Evolutionary conservation across 2,888 invertebrate species (phyloP).

Genomic region (Xestobium rufovillosum): DNA sequence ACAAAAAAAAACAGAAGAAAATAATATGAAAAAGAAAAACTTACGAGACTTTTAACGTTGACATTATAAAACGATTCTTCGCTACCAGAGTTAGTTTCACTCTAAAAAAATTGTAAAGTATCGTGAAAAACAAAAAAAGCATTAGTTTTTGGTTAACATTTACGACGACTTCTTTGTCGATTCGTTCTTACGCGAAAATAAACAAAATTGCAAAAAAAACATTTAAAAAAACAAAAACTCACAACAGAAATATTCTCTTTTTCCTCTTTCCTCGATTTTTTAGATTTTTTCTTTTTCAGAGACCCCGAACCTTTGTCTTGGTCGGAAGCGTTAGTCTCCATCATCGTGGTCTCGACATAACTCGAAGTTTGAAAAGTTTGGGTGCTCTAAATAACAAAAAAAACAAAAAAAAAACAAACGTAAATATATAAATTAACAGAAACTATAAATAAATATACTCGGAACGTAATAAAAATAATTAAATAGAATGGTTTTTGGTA

Average conservation of each 20-base stretch:
- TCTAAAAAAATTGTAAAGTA: conserved; percentile 30
- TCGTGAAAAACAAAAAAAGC: not conserved
- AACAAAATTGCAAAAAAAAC: conserved; percentile 18
- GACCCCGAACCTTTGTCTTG: conserved; percentile 32
- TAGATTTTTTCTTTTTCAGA: conserved; percentile 51
- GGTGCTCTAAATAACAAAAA: conserved; percentile 36
- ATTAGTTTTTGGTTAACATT: not conserved
- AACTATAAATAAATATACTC: conserved; percentile 7
- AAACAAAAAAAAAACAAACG: conserved; percentile 21
- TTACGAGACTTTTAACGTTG: conserved; percentile 58
- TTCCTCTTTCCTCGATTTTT: conserved; percentile 57
- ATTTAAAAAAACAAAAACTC: conserved; percentile 41
- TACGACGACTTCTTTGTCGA: not conserved
- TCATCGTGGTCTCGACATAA: conserved; percentile 38
- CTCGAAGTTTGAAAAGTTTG: conserved; percentile 32
- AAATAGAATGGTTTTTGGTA: too few relatives aligned
- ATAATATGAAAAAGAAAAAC: conserved; percentile 31
- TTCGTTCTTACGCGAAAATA: conserved; percentile 15
- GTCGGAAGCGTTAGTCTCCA: conserved; percentile 24
- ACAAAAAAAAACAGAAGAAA: conserved; percentile 16
- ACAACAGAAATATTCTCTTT: conserved; percentile 64
- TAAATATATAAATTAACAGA: conserved; percentile 10
- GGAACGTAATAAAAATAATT: not conserved
- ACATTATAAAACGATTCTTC: conserved; percentile 49
- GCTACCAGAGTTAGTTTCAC: conserved; percentile 28